Conservation (phyloP, 2,888 invertebrate genomes). For the Drosophila bunnanda region DNA sequence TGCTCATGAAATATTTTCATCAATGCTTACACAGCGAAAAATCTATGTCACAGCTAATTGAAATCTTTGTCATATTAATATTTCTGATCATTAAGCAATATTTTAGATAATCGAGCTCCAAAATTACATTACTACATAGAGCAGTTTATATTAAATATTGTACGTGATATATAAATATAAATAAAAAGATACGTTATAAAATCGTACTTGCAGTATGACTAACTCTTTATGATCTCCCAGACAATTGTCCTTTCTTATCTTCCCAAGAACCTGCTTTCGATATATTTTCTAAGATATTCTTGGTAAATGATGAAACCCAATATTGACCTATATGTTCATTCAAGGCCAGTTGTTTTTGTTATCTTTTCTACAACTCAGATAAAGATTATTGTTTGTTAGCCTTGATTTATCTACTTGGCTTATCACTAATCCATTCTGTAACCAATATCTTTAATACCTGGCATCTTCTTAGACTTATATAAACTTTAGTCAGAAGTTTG, state of each 20-base stretch:
- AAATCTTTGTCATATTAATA: no score
- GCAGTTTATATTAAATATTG: not conserved
- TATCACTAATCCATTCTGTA: not conserved
- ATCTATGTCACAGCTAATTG: not conserved
- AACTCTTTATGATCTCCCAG: not conserved
- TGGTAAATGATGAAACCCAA: no score
- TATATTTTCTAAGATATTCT: not conserved
- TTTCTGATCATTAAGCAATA: no score
- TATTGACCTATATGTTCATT: not conserved
- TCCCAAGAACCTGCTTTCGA: no score
- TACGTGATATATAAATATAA: no score
- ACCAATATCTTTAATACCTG: no score
- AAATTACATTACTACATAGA: no score
- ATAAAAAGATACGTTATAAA: not conserved
- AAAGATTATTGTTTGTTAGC: not conserved
- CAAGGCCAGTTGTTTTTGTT: not conserved
- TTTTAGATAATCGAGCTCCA: no score
- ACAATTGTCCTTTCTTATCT: not conserved
- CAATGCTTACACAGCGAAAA: conserved; percentile 53
- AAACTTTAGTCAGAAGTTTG: no score
- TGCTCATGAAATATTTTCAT: conserved; percentile 59
- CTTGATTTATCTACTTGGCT: not conserved
- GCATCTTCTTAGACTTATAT: no score
- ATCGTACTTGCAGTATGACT: not conserved
- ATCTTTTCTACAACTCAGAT: not conserved